Evolutionary conservation across 2,888 invertebrate species (phyloP).

Genomic region (Petrolisthes cinctipes): DNA sequence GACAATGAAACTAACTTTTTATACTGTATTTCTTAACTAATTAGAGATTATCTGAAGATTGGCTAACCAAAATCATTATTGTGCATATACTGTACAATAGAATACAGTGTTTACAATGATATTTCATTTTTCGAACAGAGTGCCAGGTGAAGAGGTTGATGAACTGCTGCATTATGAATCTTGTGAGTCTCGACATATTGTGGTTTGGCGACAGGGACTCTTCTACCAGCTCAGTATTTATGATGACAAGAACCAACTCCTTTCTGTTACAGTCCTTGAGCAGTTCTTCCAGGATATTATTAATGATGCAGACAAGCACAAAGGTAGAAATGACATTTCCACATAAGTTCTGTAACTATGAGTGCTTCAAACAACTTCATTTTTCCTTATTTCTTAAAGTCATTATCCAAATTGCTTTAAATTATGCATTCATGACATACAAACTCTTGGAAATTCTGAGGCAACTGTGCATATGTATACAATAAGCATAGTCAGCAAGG

Average conservation of each 20-base stretch:
- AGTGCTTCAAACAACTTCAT: background rate
- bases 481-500: too few species aligned
- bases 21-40: too few species aligned
- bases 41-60: too few species aligned
- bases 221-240: constrained; percentile 71
- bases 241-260: constrained; percentile 70
- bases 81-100: too few species aligned
- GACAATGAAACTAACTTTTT: too few species aligned
- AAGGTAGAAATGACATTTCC: constrained; percentile 67
- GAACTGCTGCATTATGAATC: constrained; percentile 70
- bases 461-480: too few species aligned
- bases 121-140: constrained; percentile 66
- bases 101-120: too few species aligned
- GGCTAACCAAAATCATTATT: too few species aligned
- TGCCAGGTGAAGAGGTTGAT: constrained; percentile 72
- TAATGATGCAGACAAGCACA: constrained; percentile 69
- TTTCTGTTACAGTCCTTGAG: constrained; percentile 70
- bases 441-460: too few species aligned
- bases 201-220: constrained; percentile 70
- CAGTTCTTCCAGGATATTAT: constrained; percentile 71
- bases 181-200: constrained; percentile 71
- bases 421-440: too few species aligned
- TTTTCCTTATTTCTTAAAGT: too few species aligned
- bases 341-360: background rate
- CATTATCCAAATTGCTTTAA: too few species aligned